Evolutionary conservation across 2,888 invertebrate species (phyloP), one percentile per base, ranked within the genome.

Genomic region (Drosophila subsilvestris): DNA sequence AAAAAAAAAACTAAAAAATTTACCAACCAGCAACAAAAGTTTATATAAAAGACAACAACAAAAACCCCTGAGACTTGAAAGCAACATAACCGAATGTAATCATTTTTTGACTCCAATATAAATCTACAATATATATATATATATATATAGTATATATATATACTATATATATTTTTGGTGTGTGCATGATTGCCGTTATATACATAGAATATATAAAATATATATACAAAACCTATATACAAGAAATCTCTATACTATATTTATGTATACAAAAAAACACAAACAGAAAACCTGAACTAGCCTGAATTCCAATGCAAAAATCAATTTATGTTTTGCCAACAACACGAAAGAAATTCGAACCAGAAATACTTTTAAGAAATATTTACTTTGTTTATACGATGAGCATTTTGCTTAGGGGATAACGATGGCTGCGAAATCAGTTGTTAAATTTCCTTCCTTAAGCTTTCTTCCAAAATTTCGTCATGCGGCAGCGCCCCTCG

Each of bases 41-140:
- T 48, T 27, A 45, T 59, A 62, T 14, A 37, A 37, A 37, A 37
- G 37, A 37, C 37, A 27, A 27, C 0, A 37, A 32, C 12, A 76
- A 63, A 51, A 55, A 61, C 25, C 83, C 81, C 86, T 80, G 80
- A 81, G 82, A 87, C 79, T 82, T 74, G 51, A 74, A 69, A 66
- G 53, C 67, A 75, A 57, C 56, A 58, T 70, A 61, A 55, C 59
- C 74, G 61, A 68, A 66, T 71, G 25, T 51, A 56, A 61, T 68
- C 20, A 53, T 76, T 82, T 68, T 78, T 76, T 54, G 65, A 87
- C 85, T 81, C 74, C 57, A 77, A 82, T 79, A 85, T 84, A 45
- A 44, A 63, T 75, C 18, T 32, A 32, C 18, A 80, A 72, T 78
- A 80, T 65, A 80, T 68, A 71, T 51, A 73, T 86, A 71, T 43